Conservation (phyloP, 2,113 vertebrate genomes). For the Eulacestoma nigropectus region DNA sequence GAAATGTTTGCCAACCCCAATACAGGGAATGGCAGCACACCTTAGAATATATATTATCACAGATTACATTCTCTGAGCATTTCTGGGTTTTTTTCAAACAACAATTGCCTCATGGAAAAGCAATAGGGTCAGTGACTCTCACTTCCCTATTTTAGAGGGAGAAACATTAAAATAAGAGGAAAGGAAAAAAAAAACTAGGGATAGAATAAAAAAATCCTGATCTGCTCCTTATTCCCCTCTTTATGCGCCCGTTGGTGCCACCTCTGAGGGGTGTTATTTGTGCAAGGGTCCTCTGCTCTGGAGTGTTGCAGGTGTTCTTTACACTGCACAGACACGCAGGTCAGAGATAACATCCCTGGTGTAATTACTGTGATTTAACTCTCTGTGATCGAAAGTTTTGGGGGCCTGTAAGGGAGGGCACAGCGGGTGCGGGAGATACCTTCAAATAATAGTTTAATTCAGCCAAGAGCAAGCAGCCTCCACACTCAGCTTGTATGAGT, state of each 20-base stretch:
- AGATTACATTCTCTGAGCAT: neutral
- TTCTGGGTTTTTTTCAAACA: neutral
- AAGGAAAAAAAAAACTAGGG: neutral
- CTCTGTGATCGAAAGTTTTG: neutral
- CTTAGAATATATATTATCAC: neutral
- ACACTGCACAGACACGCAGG: rapidly evolving
- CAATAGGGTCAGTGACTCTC: neutral
- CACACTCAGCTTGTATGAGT: neutral
- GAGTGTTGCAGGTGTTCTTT: neutral
- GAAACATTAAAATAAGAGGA: neutral
- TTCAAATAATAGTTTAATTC: neutral
- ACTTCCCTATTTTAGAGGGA: neutral
- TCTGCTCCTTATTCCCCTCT: neutral
- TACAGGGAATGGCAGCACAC: neutral
- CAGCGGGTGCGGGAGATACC: neutral
- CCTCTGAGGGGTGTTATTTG: neutral
- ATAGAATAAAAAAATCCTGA: neutral
- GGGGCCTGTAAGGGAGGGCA: neutral
- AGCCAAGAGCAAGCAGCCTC: neutral
- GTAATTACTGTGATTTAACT: neutral
- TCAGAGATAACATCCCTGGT: neutral
- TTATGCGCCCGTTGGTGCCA: neutral
- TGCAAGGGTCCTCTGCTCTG: rapidly evolving
- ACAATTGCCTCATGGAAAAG: neutral
- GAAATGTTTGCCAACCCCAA: neutral